A percentile compares a stretch with the other conserved stretches of the same genome.
These are phyloP conservation scores for Holotrichia oblita DNA, from an alignment of 1,140 invertebrate genomes.

Conservation along the genomic window DNA sequence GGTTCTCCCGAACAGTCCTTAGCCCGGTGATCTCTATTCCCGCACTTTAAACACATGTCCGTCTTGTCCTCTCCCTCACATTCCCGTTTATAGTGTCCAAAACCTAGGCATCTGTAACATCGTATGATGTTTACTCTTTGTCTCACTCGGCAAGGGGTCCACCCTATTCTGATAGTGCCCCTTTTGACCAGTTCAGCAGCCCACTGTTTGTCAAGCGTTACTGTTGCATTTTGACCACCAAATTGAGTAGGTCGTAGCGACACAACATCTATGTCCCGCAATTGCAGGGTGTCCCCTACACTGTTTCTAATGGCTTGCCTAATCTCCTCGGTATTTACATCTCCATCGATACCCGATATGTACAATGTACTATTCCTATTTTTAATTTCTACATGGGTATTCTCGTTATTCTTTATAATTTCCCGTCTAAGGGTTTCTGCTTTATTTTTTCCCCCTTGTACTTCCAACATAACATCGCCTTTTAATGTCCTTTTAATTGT, in stretches of 20 bases:
- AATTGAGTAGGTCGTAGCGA: slow-evolving; percentile 25
- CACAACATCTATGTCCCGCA: neutral
- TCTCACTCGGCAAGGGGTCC: slow-evolving; percentile 9
- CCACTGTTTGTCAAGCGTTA: neutral
- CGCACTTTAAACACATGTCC: slow-evolving; percentile 40
- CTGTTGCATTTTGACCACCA: slow-evolving; percentile 30
- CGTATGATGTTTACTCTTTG: neutral
- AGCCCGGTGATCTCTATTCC: slow-evolving; percentile 28
- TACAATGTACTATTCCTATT: slow-evolving; percentile 30
- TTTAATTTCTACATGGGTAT: slow-evolving; percentile 4
- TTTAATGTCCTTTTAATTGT: neutral
- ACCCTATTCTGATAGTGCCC: slow-evolving; percentile 25
- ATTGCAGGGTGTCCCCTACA: neutral
- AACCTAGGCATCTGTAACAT: slow-evolving; percentile 28
- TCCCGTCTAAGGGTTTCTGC: slow-evolving; percentile 8
- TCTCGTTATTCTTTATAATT: slow-evolving; percentile 7
- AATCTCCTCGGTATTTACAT: slow-evolving; percentile 19
- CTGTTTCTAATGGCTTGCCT: slow-evolving; percentile 22
- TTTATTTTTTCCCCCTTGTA: neutral
- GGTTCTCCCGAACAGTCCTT: slow-evolving; percentile 27
- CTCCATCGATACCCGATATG: slow-evolving; percentile 17
- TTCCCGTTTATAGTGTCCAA: slow-evolving; percentile 30
- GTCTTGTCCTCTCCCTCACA: slow-evolving; percentile 40
- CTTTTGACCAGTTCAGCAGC: slow-evolving; percentile 24
- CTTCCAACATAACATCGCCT: slow-evolving; percentile 3